These are phyloP conservation scores for Perithous albicinctus DNA, from an alignment of 2,888 invertebrate genomes.

Conservation along the genomic window DNA sequence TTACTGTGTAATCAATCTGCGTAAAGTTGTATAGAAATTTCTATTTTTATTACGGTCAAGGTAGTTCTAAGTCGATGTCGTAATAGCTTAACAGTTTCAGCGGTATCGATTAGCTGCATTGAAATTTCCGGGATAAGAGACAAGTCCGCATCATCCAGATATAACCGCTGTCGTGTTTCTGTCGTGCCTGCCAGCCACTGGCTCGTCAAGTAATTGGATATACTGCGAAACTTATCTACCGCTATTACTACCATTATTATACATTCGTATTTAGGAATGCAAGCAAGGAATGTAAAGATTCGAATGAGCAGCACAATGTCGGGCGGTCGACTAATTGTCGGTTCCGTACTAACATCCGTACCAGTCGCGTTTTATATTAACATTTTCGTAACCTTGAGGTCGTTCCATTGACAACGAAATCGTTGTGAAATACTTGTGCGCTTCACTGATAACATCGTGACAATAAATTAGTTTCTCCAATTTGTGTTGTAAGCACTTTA, in stretches of 20 bases:
- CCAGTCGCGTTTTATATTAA: slow-evolving; percentile 23
- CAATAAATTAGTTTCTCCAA: neutral
- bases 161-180: neutral
- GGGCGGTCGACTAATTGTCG: slow-evolving; percentile 9
- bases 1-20: neutral
- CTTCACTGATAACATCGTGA: neutral
- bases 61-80: slow-evolving; percentile 5
- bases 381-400: slow-evolving; percentile 4
- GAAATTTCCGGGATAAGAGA: slow-evolving; percentile 38
- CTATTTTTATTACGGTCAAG: slow-evolving; percentile 17
- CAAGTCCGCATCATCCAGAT: slow-evolving; percentile 28
- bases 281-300: no score
- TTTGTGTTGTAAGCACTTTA: neutral
- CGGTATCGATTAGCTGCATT: slow-evolving; percentile 29
- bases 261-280: slow-evolving; percentile 1
- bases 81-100: slow-evolving; percentile 18
- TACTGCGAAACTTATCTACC: slow-evolving; percentile 6
- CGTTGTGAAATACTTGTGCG: neutral
- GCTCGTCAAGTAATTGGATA: neutral
- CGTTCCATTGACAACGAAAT: neutral
- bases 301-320: neutral
- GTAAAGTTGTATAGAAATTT: neutral
- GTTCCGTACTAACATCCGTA: slow-evolving; percentile 4
- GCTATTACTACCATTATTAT: neutral
- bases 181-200: neutral